These are phyloP conservation scores for Poeciliopsis infans DNA, from an alignment of 2,797 vertebrate genomes.

Conservation along the genomic window DNA sequence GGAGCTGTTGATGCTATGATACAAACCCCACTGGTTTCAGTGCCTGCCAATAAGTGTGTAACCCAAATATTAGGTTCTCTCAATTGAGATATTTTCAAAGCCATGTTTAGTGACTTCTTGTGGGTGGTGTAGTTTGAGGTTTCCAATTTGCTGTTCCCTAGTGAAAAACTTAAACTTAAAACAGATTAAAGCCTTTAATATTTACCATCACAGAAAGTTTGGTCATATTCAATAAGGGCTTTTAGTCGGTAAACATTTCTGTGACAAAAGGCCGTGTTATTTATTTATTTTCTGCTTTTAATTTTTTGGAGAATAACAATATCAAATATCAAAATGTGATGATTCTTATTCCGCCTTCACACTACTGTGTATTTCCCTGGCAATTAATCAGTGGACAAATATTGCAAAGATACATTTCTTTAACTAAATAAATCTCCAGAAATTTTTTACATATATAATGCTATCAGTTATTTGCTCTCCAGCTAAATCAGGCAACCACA, in stretches of 20 bases:
- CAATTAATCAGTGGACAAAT: background rate
- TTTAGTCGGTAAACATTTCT: background rate
- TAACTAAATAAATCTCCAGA: background rate
- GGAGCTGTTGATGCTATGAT: background rate
- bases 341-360: background rate
- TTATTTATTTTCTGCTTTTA: background rate
- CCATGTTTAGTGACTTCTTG: background rate
- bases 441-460: background rate
- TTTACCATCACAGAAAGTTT: background rate
- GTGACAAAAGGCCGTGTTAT: background rate
- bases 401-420: background rate
- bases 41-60: background rate
- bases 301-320: background rate
- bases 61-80: background rate
- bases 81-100: background rate
- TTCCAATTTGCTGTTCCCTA: background rate
- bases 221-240: background rate
- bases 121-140: background rate
- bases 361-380: background rate
- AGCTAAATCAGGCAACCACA: background rate
- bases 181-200: background rate
- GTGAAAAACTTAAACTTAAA: background rate
- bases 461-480: background rate
- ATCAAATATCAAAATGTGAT: too few relatives aligned
- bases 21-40: background rate